A percentile compares a stretch with the other conserved stretches of the same genome.
phyloP scores from a whole-genome alignment of 2,797 vertebrate species.

The Delichon dasypus region DNA sequence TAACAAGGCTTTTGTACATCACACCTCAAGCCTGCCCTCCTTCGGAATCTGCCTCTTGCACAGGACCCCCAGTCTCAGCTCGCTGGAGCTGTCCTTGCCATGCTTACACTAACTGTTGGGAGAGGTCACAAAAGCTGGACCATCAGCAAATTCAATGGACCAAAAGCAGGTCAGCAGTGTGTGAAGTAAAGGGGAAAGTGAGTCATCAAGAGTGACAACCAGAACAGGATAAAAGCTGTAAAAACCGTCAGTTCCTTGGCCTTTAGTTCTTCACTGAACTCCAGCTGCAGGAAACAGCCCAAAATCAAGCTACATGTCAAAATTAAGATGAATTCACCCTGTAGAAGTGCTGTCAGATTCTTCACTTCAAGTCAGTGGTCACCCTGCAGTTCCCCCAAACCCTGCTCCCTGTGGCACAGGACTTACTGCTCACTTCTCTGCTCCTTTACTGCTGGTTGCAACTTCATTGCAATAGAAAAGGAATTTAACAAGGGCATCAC shows the following conservation, averaged over 20 bases:
- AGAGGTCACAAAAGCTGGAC: background rate
- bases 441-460: background rate
- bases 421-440: background rate
- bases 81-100: fast-evolving
- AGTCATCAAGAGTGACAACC: background rate
- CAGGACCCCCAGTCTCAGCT: background rate
- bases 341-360: background rate
- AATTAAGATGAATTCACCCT: background rate
- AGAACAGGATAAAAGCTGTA: background rate
- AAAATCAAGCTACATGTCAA: background rate
- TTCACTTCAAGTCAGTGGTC: background rate
- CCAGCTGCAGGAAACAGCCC: background rate
- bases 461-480: background rate
- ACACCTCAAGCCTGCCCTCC: background rate
- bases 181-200: background rate
- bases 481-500: background rate
- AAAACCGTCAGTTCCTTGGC: background rate
- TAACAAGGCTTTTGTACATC: background rate
- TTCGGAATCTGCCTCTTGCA: background rate
- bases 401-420: background rate
- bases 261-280: background rate
- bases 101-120: background rate
- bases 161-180: background rate
- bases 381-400: background rate
- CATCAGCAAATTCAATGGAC: background rate